A percentile compares a stretch with the other conserved stretches of the same genome.
phyloP scores from a whole-genome alignment of 2,113 vertebrate genomes.

The Cavia aperea region DNA sequence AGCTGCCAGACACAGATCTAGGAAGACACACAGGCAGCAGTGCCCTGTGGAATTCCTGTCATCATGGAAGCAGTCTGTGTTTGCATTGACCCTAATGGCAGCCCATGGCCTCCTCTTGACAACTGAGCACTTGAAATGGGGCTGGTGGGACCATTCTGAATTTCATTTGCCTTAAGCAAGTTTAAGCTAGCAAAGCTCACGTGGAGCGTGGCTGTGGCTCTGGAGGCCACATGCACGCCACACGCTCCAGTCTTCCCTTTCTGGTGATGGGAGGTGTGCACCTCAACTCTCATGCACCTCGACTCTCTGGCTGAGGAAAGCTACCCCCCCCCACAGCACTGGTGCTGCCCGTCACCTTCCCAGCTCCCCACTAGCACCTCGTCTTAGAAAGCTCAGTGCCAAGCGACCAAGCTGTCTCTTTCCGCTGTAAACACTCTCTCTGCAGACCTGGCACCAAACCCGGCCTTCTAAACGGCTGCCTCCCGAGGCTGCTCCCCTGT shows the following conservation, averaged over 20 bases:
- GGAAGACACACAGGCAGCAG: not conserved
- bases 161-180: not conserved
- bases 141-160: not conserved
- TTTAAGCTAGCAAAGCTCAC: not conserved
- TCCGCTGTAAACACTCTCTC: not conserved
- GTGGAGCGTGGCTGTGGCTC: rapidly evolving
- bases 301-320: not conserved
- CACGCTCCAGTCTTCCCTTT: not conserved
- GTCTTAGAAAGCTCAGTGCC: not conserved
- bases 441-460: not conserved
- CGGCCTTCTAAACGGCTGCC: not conserved
- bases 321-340: not conserved
- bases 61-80: rapidly evolving
- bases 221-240: rapidly evolving
- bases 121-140: not conserved
- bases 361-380: not conserved
- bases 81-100: rapidly evolving
- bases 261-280: not conserved
- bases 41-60: not conserved
- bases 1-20: not conserved
- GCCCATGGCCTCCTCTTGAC: not conserved
- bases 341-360: not conserved
- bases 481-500: rapidly evolving
- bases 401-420: not conserved
- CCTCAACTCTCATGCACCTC: too few species aligned